Base-by-base conservation (phyloP, 1,140 invertebrate genomes). In the Drosophila guanche region DNA sequence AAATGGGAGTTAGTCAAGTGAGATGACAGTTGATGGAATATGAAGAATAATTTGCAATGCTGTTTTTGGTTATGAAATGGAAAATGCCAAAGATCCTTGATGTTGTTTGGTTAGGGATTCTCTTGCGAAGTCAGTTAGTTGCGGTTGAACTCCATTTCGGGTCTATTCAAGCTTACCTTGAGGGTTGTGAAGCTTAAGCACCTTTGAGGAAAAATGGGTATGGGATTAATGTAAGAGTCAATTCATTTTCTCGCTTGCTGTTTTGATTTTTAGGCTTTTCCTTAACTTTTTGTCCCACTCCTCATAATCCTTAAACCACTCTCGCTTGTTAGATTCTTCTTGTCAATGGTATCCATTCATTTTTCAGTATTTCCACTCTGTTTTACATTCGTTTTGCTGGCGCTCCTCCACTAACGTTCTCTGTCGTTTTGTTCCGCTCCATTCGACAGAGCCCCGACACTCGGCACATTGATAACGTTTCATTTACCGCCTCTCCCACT, bases 321-420 rank as follows among this genome's bases (percentile, higher is more conserved):
- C 50, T 52, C 50, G 27, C 27, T 33, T 10, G n/a, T 29, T 33
- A 23, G 14, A 10, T 12, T 29, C 4, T 40, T 29, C 7, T 10
- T 37, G 14, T 16, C 29, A 6, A 4, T 52, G 50, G 20, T 40
- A 37, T 40, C 27, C 29, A 25, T 52, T 37, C 43, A 65, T 59
- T 74, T 73, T 60, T 22, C 45, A 63, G 54, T 14, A 37, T 50
- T 63, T 58, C 27, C 55, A 60, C 41, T 70, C 10, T 56, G 53
- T 46, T 62, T 55, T 63, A 51, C 58, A 68, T 74, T 76, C 59
- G 45, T 50, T 74, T 71, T 70, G 22, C 60, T 59, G 51, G 37
- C 41, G 42, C 41, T 54, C 16, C 48, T 29, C 5, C 14, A 12
- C 45, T 46, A 10, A 12, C 33, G 33, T 12, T 47, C 25, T 47